Evolutionary conservation across 1,140 invertebrate species (phyloP).

Genomic region (Papilio dardanus): DNA sequence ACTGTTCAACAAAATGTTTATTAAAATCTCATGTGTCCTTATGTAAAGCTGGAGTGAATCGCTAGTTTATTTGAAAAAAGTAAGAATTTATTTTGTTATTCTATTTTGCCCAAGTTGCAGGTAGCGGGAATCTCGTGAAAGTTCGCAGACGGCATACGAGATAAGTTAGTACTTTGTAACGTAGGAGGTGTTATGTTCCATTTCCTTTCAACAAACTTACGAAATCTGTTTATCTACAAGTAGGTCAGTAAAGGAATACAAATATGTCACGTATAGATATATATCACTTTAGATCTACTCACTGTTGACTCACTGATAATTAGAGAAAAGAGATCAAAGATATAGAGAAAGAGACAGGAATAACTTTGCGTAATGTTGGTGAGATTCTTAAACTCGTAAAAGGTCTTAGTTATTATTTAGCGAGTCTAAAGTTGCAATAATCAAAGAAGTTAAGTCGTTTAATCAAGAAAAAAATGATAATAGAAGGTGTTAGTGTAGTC

Average conservation of each 20-base stretch:
- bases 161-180: constrained; percentile 6
- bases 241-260: constrained; percentile 3
- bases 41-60: background rate
- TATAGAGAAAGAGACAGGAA: background rate
- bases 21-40: no score
- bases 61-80: background rate
- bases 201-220: constrained; percentile 1
- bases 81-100: background rate
- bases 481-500: no score
- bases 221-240: background rate
- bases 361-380: no score
- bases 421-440: no score
- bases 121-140: background rate
- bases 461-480: no score
- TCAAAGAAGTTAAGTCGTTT: no score
- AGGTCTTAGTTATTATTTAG: no score
- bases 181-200: background rate
- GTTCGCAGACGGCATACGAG: background rate
- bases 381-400: no score
- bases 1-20: no score
- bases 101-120: background rate
- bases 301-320: background rate
- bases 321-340: background rate
- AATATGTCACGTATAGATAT: background rate
- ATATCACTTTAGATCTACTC: background rate